Evolutionary conservation across 2,797 vertebrate species (phyloP).

Genomic region (Rousettus madagascariensis): DNA sequence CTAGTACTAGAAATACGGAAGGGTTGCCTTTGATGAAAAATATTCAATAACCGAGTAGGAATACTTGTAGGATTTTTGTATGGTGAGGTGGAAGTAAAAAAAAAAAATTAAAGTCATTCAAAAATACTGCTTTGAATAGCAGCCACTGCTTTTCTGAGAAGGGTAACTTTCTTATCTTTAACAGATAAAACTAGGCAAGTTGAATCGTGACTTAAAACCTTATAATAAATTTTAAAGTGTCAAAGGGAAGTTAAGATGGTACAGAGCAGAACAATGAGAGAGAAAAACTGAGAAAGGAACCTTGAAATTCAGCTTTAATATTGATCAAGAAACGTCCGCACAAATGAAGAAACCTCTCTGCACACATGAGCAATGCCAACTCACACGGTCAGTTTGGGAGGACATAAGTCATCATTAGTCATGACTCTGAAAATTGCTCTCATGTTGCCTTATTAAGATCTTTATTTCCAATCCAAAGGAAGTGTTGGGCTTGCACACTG

Average conservation of each 20-base stretch:
- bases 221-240: not conserved
- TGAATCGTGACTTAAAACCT: not conserved
- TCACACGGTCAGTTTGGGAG: not conserved
- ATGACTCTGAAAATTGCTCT: not conserved
- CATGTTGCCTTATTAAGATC: not conserved
- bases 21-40: not conserved
- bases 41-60: not conserved
- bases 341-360: not conserved
- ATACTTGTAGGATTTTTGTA: not conserved
- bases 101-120: not conserved
- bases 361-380: not conserved
- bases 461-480: not conserved
- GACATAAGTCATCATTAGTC: not conserved
- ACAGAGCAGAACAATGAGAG: not conserved
- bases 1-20: not conserved
- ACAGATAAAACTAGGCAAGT: not conserved
- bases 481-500: not conserved
- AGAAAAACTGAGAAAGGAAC: not conserved
- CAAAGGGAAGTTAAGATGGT: not conserved
- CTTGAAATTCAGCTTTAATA: not conserved
- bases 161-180: constrained; percentile 7
- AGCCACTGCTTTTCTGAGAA: not conserved
- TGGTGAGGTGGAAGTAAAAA: not conserved
- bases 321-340: not conserved
- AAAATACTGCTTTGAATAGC: not conserved